Evolutionary conservation across 2,888 invertebrate genomes (phyloP).

Genomic region (Stenodera caucasica): DNA sequence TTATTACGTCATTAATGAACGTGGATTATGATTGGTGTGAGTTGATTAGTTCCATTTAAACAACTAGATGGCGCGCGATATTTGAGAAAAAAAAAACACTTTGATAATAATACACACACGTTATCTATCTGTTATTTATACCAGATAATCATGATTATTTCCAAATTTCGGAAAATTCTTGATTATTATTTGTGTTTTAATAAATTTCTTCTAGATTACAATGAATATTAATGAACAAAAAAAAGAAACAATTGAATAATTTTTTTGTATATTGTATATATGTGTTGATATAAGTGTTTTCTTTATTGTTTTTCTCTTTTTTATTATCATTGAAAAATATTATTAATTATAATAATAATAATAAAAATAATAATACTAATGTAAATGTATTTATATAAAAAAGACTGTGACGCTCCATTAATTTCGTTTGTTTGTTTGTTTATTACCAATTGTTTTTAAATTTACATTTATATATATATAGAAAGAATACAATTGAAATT

Average conservation of each 20-base stretch:
- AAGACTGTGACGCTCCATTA: constrained; percentile 29
- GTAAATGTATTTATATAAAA: constrained; percentile 23
- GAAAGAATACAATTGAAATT: too few species aligned
- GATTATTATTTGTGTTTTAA: constrained; percentile 29
- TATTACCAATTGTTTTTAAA: too few species aligned
- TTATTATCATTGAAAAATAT: constrained; percentile 18
- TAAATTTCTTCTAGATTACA: too few species aligned
- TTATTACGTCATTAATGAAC: too few species aligned
- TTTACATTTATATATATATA: too few species aligned
- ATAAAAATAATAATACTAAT: not conserved
- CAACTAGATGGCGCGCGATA: too few species aligned
- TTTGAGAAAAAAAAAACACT: too few species aligned
- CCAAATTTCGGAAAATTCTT: not conserved
- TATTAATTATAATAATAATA: constrained; percentile 16
- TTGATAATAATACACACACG: not conserved
- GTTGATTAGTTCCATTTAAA: too few species aligned
- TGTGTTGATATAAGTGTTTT: constrained; percentile 46
- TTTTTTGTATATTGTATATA: constrained; percentile 47
- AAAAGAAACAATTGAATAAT: constrained; percentile 8
- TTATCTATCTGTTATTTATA: constrained; percentile 20
- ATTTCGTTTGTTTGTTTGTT: constrained; percentile 3
- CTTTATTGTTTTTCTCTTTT: constrained; percentile 26
- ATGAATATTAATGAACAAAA: too few species aligned
- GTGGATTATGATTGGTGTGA: too few species aligned
- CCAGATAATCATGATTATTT: constrained; percentile 13